Evolutionary conservation across 2,113 vertebrate genomes (phyloP), one percentile per base, ranked within the genome.

Genomic region (Halcyon malimbica): DNA sequence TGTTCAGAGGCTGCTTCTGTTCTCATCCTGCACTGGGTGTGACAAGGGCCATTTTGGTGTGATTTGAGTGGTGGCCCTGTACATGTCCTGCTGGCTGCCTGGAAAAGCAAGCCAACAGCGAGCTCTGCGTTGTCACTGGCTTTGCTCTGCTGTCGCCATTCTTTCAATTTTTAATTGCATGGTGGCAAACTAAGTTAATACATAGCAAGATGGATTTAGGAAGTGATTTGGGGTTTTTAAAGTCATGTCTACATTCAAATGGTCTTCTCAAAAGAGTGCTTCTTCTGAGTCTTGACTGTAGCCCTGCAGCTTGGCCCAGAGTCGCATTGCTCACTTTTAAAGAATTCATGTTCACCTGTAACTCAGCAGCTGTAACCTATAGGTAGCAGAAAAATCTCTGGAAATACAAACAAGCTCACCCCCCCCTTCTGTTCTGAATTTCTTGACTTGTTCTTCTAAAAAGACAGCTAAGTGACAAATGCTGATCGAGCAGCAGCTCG

Each of bases 41-140:
- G 46, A 37, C 48, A 11, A 8, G 19, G 60, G 20, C 41, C 13
- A 3, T 21, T 44, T 8, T 13, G 56, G 24, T 53, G 56, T 26
- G 24, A 7, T 2, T 23, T 0, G 0, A 14, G 26, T 5, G 20
- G 44, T 65, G 67, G 41, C 53, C 77, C 50, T 56, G 25, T 11
- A 0, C 19, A 18, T 12, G 64, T 65, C 65, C 65, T 64, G 42
- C 9, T 35, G 57, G 48, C 42, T 54, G 51, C 50, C n/a, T 48
- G 62, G 59, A 16, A 28, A 37, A 59, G 50, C 29, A 29, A 68
- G 18, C 23, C 15, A 9, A 16, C 7, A 25, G n/a, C 68, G 15
- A 28, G n/a, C 77, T 41, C 64, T 48, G 50, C 5, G 2, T 18
- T 11, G 13, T 5, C 2, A 0, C 15, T 28, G 35, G 25, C 63